Percentiles rank a stretch among this genome's conserved stretches.
Conservation (phyloP, 2,113 vertebrate species). For the Cavia aperea region DNA sequence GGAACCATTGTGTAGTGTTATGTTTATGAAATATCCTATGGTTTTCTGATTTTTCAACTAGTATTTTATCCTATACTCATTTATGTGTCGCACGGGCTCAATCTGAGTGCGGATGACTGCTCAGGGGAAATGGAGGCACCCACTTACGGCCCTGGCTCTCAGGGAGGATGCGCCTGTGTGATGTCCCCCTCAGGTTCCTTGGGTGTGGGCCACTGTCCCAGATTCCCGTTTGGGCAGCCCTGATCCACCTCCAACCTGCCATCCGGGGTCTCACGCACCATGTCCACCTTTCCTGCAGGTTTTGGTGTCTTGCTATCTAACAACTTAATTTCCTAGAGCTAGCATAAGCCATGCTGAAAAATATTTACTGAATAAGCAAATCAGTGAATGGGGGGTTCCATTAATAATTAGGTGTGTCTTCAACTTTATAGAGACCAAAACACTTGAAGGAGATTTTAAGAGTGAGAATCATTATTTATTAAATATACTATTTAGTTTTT, state of each 20-base stretch:
- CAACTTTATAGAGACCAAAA: not conserved
- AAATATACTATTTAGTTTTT: not conserved
- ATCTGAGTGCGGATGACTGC: not conserved
- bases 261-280: not conserved
- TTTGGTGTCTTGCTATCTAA: not conserved
- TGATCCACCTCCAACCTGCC: not conserved
- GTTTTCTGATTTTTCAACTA: not conserved
- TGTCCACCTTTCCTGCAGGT: not conserved
- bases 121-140: not conserved
- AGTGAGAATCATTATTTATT: not conserved
- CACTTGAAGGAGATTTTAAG: not conserved
- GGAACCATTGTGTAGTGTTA: not conserved
- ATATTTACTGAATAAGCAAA: not conserved
- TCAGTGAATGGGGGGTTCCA: not conserved
- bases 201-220: rapidly evolving
- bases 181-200: not conserved
- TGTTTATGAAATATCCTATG: not conserved
- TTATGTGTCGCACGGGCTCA: not conserved
- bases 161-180: not conserved
- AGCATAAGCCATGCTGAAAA: not conserved
- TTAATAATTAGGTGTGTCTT: not conserved
- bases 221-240: not conserved
- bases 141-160: not conserved
- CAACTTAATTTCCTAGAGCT: not conserved
- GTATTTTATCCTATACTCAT: not conserved